phyloP scores from a whole-genome alignment of 2,113 vertebrate genomes.

The Ammospiza caudacuta region DNA sequence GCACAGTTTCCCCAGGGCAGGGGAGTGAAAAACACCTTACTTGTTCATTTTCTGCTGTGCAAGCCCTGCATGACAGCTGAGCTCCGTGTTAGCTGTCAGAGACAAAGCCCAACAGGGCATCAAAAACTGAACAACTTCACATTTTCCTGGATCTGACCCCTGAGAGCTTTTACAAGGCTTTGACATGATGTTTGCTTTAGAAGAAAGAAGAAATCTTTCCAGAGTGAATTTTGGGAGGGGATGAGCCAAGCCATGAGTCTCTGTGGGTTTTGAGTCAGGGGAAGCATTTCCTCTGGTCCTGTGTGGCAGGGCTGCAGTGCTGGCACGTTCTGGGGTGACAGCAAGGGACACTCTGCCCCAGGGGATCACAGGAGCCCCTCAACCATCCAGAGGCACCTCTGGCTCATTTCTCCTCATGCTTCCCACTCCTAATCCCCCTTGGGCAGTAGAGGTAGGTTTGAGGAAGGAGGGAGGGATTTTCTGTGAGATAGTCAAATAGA shows the following conservation, averaged over 20 bases:
- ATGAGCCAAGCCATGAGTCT: not conserved
- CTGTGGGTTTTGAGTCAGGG: not conserved
- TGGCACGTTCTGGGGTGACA: not conserved
- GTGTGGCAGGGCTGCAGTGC: fast-evolving
- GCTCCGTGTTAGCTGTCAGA: not conserved
- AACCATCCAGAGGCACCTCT: not conserved
- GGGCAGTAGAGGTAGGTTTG: fast-evolving
- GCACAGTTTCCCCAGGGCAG: not conserved
- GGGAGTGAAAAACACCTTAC: not conserved
- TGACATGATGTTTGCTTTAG: not conserved
- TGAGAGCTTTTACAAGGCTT: not conserved
- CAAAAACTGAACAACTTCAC: not conserved
- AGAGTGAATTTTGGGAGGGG: not conserved
- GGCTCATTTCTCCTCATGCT: not conserved
- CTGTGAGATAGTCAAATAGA: not conserved
- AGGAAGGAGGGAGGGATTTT: not conserved
- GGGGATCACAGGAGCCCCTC: not conserved
- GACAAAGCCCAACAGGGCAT: not conserved
- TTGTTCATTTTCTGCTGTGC: not conserved
- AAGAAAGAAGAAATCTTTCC: not conserved
- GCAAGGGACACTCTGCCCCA: not conserved
- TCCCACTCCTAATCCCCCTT: not conserved
- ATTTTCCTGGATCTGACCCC: not conserved
- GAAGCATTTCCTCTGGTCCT: not conserved
- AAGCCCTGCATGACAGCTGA: not conserved